These are phyloP conservation scores for Rhea pennata DNA, from an alignment of 2,113 vertebrate genomes.

Conservation along the genomic window DNA sequence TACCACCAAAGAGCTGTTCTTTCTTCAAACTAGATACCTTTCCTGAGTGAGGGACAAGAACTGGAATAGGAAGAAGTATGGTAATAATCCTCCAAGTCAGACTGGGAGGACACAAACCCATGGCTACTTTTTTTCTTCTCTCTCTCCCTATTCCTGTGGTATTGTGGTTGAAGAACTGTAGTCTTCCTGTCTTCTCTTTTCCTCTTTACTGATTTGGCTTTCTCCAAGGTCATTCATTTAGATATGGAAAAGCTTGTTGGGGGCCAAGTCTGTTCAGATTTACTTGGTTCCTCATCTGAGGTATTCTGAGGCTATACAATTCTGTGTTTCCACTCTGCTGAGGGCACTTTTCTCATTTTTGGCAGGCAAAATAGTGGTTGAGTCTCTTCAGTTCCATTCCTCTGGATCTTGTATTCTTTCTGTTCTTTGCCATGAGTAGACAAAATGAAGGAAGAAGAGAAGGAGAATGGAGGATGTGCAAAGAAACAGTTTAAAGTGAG, in stretches of 20 bases:
- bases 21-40: neutral
- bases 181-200: no score
- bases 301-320: neutral
- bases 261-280: neutral
- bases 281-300: neutral
- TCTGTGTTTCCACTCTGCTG: neutral
- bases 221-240: fast-evolving
- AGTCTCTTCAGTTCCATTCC: no score
- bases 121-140: fast-evolving
- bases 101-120: neutral
- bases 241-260: fast-evolving
- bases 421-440: neutral
- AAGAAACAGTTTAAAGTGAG: neutral
- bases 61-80: neutral
- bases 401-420: neutral
- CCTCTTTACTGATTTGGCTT: fast-evolving
- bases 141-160: neutral
- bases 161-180: neutral
- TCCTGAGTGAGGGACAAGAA: neutral
- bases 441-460: neutral
- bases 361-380: no score
- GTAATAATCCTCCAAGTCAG: neutral
- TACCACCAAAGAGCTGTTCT: neutral
- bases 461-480: neutral
- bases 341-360: neutral